Conservation (phyloP, 92 coral and sea anemone species). For the Porites lobata region DNA sequence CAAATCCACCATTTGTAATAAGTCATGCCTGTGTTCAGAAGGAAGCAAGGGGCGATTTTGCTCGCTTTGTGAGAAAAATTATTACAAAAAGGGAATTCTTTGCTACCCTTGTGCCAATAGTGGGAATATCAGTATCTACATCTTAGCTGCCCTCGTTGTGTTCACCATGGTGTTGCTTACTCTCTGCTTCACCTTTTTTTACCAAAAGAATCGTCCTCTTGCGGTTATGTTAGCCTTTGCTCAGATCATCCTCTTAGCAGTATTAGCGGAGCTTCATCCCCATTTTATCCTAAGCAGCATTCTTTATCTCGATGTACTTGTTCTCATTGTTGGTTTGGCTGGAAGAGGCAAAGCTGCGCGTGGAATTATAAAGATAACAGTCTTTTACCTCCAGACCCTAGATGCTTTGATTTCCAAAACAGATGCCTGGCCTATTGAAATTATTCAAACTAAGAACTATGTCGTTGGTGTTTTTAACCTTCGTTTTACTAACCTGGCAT, state of each 20-base stretch:
- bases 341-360: slow-evolving; percentile 66
- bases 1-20: slow-evolving; percentile 54
- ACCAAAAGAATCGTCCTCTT: slow-evolving; percentile 49
- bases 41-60: slow-evolving; percentile 74
- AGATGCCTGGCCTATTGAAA: slow-evolving; percentile 59
- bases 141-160: slow-evolving; percentile 27
- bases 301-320: slow-evolving; percentile 62
- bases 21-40: slow-evolving; percentile 42
- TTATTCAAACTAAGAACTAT: slow-evolving; percentile 55
- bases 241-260: slow-evolving; percentile 57
- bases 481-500: slow-evolving; percentile 65
- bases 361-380: slow-evolving; percentile 56
- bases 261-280: slow-evolving; percentile 75
- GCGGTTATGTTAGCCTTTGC: slow-evolving; percentile 43
- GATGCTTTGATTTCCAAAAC: slow-evolving; percentile 68
- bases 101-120: slow-evolving; percentile 55
- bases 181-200: background rate
- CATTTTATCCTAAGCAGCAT: slow-evolving; percentile 44
- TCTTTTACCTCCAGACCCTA: slow-evolving; percentile 74
- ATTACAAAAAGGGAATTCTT: slow-evolving; percentile 61
- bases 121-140: slow-evolving; percentile 26
- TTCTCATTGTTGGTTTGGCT: slow-evolving; percentile 65
- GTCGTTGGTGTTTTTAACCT: slow-evolving; percentile 72
- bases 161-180: background rate
- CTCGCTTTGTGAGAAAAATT: slow-evolving; percentile 58